phyloP scores from a whole-genome alignment of 1,140 invertebrate species.

The Mya arenaria region DNA sequence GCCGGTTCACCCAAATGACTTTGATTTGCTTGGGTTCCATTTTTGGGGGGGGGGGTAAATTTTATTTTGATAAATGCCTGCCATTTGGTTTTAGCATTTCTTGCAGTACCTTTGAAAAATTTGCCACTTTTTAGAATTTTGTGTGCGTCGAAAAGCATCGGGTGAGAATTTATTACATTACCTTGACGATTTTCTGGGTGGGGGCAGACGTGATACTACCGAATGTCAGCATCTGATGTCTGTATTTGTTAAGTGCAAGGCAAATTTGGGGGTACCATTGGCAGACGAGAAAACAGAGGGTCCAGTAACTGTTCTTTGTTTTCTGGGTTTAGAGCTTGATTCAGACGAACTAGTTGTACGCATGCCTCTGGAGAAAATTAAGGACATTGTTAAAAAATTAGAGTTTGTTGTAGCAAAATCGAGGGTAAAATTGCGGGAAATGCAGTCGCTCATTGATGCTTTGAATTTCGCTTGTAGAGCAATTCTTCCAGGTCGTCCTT shows the following conservation, averaged over 20 bases:
- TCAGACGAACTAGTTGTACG: constrained; percentile 28
- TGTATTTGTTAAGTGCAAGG: not conserved
- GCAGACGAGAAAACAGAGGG: constrained; percentile 34
- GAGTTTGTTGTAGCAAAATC: not conserved
- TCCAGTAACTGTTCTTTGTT: constrained; percentile 8
- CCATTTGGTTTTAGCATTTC: constrained; percentile 24
- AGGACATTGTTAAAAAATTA: constrained; percentile 12
- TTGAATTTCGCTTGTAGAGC: constrained; percentile 51
- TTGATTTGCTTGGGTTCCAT: constrained; percentile 30
- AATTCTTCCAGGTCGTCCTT: constrained; percentile 32
- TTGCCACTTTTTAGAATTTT: constrained; percentile 9
- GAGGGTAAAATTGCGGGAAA: constrained; percentile 32
- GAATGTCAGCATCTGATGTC: not conserved
- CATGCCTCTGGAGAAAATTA: constrained; percentile 20
- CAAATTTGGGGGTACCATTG: constrained; percentile 5
- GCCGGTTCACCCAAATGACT: constrained; percentile 9
- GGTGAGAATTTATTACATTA: not conserved
- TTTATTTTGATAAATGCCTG: constrained; percentile 13
- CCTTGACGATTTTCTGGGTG: constrained; percentile 1
- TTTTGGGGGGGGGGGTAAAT: not conserved
- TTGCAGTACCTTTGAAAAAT: constrained; percentile 9
- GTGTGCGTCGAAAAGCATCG: not conserved
- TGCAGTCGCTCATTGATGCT: constrained; percentile 45
- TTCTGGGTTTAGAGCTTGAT: constrained; percentile 40
- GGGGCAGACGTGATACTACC: not conserved